Evolutionary conservation across 2,888 invertebrate species (phyloP), one percentile per base, ranked within the genome.

Genomic region (Tryphoninae sp.): DNA sequence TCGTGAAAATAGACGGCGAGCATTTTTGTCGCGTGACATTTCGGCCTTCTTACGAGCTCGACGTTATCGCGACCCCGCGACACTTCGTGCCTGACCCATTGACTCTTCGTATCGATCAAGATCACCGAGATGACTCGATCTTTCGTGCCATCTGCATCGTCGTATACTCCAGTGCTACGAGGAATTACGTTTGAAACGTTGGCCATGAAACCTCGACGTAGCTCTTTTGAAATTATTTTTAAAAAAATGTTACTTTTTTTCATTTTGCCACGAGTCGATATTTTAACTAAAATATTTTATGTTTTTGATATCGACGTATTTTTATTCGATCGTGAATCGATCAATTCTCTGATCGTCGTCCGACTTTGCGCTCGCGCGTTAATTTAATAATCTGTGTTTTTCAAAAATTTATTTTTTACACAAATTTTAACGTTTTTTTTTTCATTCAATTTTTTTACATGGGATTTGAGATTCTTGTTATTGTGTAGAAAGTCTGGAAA

Each of bases 31-130:
- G 19, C 61, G 53, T 68, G 40, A 33, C 51, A 23, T 33, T 65
- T 67, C 51, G 64, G 13, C 33, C 33, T 13, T n/a, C 19, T 16
- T 42, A 7, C 19, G 33, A 2, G 33, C 2, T 33, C 22, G 13
- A 55, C 33, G 19, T 19, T 19, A 19, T 55, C 19, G 7, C 55
- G 45, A 71, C 59, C 59, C 59, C 45, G 26, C 23, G 81, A 42
- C 71, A 55, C 69, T 71, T 71, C 65, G 61, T 19, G 74, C 74
- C 78, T 78, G 74, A 74, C 69, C 74, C 74, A 78, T 81, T 74
- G 74, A 81, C 78, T 81, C 74, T 78, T 59, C 71, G 78, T 81
- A 53, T 53, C 81, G 81, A 81, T 81, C 59, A 81, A 81, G 78
- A 81, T 74, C 74, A 71, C 71, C 74, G 78, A 74, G 19, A 8